phyloP scores from a whole-genome alignment of 2,113 vertebrate genomes.

The Garra rufa region DNA sequence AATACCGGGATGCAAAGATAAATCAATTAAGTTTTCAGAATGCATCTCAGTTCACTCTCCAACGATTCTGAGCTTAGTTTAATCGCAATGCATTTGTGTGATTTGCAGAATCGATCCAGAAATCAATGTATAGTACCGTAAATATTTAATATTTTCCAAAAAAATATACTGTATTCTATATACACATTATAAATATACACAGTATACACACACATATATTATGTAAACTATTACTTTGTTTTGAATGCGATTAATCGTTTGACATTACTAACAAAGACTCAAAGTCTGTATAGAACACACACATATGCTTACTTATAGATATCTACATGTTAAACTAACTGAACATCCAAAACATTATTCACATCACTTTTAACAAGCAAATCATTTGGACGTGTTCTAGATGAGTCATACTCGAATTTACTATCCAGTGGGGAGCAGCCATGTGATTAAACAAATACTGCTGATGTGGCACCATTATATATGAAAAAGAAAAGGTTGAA shows the following conservation, averaged over 20 bases:
- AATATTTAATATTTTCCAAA: no score
- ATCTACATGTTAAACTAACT: not conserved
- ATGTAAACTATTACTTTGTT: no score
- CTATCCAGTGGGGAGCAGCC: conserved; percentile 34
- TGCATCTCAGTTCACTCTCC: no score
- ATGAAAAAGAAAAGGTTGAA: conserved; percentile 20
- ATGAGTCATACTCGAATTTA: conserved; percentile 11
- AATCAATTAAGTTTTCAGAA: no score
- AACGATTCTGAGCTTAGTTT: no score
- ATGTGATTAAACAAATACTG: conserved; percentile 45
- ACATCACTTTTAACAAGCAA: not conserved
- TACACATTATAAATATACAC: no score
- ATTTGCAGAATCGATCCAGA: no score
- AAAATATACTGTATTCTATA: no score
- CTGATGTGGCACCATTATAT: conserved; percentile 44
- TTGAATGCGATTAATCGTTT: no score
- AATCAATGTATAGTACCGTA: no score
- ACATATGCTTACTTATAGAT: not conserved
- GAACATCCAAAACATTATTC: conserved; percentile 8
- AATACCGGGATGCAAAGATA: not conserved
- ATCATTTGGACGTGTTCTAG: conserved; percentile 19
- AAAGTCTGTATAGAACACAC: not conserved
- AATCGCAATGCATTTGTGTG: no score
- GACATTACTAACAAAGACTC: not conserved
- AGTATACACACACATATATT: no score